Percentiles rank a stretch among this genome's conserved stretches.
Evolutionary conservation across 2,113 vertebrate species (phyloP).

Genomic region (Solenodon paradoxus): DNA sequence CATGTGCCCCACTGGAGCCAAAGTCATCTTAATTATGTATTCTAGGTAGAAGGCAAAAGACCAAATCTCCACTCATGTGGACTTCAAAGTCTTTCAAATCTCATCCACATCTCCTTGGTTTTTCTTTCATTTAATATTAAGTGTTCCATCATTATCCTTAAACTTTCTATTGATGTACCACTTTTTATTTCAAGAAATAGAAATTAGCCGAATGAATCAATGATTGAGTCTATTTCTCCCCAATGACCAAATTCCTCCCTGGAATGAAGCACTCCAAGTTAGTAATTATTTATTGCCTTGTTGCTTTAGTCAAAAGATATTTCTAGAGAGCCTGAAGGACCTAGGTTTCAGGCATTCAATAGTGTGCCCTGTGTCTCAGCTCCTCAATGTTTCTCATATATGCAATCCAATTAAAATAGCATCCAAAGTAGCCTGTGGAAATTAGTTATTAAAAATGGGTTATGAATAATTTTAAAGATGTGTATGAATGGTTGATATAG

Average conservation of each 20-base stretch:
- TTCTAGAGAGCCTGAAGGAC: not conserved
- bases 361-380: accelerated
- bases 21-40: slow-evolving; percentile 64
- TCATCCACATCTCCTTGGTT: slow-evolving; percentile 28
- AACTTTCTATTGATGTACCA: slow-evolving; percentile 30
- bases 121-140: slow-evolving; percentile 70
- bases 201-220: slow-evolving; percentile 28
- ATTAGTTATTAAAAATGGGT: not conserved
- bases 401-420: not conserved
- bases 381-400: not conserved
- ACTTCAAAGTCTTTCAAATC: slow-evolving; percentile 57
- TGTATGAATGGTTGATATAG: not conserved
- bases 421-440: not conserved
- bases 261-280: not conserved
- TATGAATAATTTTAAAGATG: not conserved
- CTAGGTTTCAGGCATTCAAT: not conserved
- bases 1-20: slow-evolving; percentile 41
- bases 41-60: slow-evolving; percentile 62
- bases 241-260: not conserved
- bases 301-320: not conserved
- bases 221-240: not conserved
- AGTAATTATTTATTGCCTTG: not conserved
- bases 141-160: slow-evolving; percentile 45
- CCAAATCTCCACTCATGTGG: slow-evolving; percentile 7
- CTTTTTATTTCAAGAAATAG: slow-evolving; percentile 65